Evolutionary conservation across 2,113 vertebrate genomes (phyloP).

Genomic region (Petrocephalus zakoni): DNA sequence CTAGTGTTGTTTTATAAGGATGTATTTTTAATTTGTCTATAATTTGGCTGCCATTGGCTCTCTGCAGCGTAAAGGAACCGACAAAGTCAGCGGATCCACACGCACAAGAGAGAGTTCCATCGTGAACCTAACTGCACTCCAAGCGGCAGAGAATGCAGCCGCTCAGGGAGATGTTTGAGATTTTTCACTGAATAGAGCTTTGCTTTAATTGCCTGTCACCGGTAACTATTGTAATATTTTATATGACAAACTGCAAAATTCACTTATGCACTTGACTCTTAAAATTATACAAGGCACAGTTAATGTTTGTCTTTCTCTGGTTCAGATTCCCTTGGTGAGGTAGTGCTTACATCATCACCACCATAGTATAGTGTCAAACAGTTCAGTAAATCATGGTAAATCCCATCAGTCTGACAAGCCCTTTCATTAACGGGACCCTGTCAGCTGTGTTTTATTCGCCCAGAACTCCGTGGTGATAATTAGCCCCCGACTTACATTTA

Average conservation of each 20-base stretch:
- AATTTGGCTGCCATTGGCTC: conserved; percentile 47
- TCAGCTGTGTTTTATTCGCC: neutral
- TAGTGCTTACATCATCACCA: neutral
- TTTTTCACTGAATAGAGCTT: neutral
- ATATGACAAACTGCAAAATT: neutral
- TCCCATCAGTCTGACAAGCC: neutral
- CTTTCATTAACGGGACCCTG: neutral
- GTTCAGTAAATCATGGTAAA: neutral
- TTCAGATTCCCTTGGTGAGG: neutral
- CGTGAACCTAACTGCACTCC: neutral
- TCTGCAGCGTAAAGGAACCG: conserved; percentile 45
- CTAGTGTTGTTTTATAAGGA: conserved; percentile 50
- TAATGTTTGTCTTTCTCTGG: neutral
- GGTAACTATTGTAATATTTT: neutral
- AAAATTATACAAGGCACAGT: neutral
- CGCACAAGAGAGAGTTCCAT: neutral
- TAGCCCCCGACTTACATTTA: neutral
- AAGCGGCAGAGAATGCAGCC: neutral
- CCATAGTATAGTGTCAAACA: neutral
- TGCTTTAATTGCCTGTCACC: neutral
- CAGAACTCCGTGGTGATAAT: neutral
- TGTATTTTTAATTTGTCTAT: conserved; percentile 61
- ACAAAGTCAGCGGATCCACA: conserved; percentile 47
- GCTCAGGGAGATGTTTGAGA: neutral
- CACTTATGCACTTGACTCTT: neutral